Conservation (phyloP, 1,140 invertebrate genomes). For the Panagrolaimus sp. region DNA sequence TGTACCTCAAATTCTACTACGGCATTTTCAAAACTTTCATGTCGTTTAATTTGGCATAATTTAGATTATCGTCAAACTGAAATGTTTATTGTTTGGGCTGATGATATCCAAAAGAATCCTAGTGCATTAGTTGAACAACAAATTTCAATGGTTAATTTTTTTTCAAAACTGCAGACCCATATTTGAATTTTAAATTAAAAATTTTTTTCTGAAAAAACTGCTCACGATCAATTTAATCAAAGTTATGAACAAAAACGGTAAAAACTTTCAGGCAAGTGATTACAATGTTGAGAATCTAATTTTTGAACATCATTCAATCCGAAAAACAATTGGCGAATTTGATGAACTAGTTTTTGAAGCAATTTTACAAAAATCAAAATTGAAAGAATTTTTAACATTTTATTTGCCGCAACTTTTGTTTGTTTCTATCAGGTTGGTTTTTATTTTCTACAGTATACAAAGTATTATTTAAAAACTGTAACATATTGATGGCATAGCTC, state of each 20-base stretch:
- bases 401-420: slow-evolving; percentile 11
- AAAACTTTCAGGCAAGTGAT: background rate
- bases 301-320: background rate
- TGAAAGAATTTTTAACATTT: background rate
- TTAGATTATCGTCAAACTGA: background rate
- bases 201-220: background rate
- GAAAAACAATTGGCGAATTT: background rate
- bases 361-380: background rate
- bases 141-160: background rate
- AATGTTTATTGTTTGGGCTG: slow-evolving; percentile 11
- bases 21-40: background rate
- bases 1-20: background rate
- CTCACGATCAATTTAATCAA: too few relatives aligned
- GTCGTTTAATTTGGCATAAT: slow-evolving; percentile 9
- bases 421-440: slow-evolving; percentile 10
- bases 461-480: background rate
- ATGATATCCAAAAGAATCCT: slow-evolving; percentile 5
- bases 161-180: background rate
- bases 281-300: background rate
- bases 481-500: too few relatives aligned
- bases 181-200: background rate
- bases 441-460: background rate
- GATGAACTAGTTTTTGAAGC: slow-evolving; percentile 12
- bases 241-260: too few relatives aligned
- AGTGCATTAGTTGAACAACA: background rate